phyloP scores from a whole-genome alignment of 2,797 vertebrate species.

The Holocentrus rufus region DNA sequence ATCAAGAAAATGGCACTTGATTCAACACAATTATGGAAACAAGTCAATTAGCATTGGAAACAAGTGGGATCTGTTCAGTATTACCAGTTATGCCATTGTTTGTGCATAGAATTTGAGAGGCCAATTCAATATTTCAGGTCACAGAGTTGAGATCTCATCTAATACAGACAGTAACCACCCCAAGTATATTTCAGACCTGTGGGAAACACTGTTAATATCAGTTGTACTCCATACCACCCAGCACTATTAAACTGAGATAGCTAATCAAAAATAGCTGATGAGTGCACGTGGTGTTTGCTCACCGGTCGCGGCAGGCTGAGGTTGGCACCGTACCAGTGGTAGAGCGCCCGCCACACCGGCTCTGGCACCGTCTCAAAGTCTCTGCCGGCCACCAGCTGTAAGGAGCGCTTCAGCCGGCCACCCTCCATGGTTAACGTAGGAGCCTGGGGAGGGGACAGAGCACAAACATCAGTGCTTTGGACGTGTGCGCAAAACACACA shows the following conservation, averaged over 20 bases:
- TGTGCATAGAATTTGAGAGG: no score
- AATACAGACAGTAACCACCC: no score
- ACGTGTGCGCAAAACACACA: conserved; percentile 26
- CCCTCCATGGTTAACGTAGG: conserved; percentile 96
- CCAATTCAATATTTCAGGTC: no score
- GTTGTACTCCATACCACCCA: no score
- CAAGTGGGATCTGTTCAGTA: no score
- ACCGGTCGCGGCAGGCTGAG: conserved; percentile 95
- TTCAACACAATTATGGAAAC: no score
- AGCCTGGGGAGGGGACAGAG: conserved; percentile 80
- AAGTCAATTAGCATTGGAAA: no score
- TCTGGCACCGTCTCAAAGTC: conserved; percentile 97
- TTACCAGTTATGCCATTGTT: no score
- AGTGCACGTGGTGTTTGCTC: conserved; percentile 66
- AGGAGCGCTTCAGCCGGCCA: conserved; percentile 89
- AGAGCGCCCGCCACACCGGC: conserved; percentile 97
- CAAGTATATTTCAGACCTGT: no score
- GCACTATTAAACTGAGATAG: not conserved
- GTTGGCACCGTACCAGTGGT: conserved; percentile 99
- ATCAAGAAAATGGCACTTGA: no score
- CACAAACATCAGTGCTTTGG: conserved; percentile 20
- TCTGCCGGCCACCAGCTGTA: conserved; percentile 83
- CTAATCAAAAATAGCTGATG: not conserved
- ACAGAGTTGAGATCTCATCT: no score
- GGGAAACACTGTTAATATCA: no score